Base-by-base conservation (phyloP, 2,113 vertebrate species). In the Scophthalmus maximus region DNA sequence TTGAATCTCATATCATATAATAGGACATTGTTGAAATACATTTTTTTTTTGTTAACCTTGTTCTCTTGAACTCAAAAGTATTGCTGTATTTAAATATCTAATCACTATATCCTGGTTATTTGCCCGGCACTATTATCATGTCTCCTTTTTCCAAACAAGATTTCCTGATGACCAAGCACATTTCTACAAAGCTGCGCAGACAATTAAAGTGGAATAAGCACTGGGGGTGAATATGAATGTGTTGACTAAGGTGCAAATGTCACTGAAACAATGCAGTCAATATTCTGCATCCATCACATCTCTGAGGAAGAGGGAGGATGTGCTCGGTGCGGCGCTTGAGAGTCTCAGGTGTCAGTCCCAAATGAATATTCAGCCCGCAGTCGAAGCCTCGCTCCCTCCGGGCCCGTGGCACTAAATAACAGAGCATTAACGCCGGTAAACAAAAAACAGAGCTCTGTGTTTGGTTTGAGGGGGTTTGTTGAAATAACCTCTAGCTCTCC, bases 261-360 rank as follows among this genome's bases (percentile, higher is more conserved):
- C 40, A 63, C 47, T 64, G 79, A 80, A 81, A 82, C 78, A 82
- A 79, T 79, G 76, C 57, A 75, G 60, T 77, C 72, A 62, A 81
- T 83, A 79, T 18, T 17, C 12, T n/a, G 59, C 50, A 60, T 76
- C 60, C 32, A 53, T 74, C 68, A 53, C 62, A 55, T 56, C 26
- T 38, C 38, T 76, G 63, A 82, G 76, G 68, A 71, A 68, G 66
- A 82, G 56, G 38, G 59, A 68, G 50, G 60, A 50, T 61, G 56
- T 30, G 62, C 50, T 72, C 32, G 55, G 40, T 32, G 26, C 47
- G 47, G 68, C 76, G 83, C 90, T 79, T 75, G 88, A 83, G 92
- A 89, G 92, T 92, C 94, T 92, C 95, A 95, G 94, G 93, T 95
- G 95, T 94, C 87, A 76, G 90, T 90, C 89, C 90, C 91, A 93